phyloP scores from a whole-genome alignment of 2,797 vertebrate genomes.

The Apogon hyalosoma region DNA sequence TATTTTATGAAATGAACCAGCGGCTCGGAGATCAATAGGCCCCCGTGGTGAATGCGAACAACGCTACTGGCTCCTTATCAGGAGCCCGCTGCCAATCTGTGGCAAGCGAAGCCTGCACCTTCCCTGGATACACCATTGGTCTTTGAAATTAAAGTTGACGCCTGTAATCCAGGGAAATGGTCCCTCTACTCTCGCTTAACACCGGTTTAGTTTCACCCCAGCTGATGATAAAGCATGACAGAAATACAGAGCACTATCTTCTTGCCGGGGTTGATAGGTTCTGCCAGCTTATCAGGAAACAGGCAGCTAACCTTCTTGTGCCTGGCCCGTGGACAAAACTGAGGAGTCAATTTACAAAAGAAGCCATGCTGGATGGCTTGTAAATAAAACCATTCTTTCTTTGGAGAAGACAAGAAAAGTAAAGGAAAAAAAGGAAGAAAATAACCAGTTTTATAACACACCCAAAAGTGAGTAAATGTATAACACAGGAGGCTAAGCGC shows the following conservation, averaged over 20 bases:
- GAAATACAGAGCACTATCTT: conserved; percentile 86
- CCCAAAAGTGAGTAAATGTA: conserved; percentile 70
- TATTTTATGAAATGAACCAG: conserved; percentile 82
- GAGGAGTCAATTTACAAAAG: conserved; percentile 87
- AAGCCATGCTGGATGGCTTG: conserved; percentile 68
- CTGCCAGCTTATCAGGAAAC: conserved; percentile 87
- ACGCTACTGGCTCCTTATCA: conserved; percentile 76
- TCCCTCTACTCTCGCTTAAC: conserved; percentile 84
- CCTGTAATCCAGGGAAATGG: conserved; percentile 87
- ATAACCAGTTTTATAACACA: conserved; percentile 67
- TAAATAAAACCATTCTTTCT: conserved; percentile 82
- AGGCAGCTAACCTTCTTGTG: conserved; percentile 85
- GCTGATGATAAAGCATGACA: conserved; percentile 88
- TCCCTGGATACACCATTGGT: conserved; percentile 88
- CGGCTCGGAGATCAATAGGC: conserved; percentile 80
- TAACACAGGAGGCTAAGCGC: conserved; percentile 78
- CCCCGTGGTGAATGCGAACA: conserved; percentile 77
- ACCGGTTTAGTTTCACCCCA: conserved; percentile 88
- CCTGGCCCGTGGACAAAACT: conserved; percentile 81
- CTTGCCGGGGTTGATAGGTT: conserved; percentile 82
- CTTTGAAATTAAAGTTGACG: conserved; percentile 90
- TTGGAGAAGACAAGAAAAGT: conserved; percentile 54
- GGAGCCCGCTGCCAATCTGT: conserved; percentile 82
- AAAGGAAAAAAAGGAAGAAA: conserved; percentile 43
- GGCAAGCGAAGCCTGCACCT: conserved; percentile 82